Evolutionary conservation across 1,140 invertebrate genomes (phyloP).

Genomic region (Temnothorax longispinosus): DNA sequence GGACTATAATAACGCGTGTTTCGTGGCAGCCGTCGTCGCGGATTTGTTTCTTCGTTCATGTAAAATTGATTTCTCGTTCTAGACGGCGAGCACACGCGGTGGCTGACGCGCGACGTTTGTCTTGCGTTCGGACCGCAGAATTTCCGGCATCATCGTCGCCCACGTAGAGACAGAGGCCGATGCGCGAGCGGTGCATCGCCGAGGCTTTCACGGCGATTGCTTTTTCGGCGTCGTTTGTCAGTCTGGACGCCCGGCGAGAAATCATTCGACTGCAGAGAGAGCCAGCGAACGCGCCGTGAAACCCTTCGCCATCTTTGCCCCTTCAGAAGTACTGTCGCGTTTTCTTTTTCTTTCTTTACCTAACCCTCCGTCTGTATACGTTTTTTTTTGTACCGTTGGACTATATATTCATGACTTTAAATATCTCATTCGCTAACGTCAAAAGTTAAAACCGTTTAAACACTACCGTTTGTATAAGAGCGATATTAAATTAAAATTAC

Average conservation of each 20-base stretch:
- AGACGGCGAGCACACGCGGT: too few species aligned
- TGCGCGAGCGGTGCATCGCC: constrained; percentile 20
- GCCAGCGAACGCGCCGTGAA: neutral
- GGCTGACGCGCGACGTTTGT: constrained; percentile 22
- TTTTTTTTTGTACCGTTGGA: too few species aligned
- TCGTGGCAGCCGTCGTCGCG: neutral
- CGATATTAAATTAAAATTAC: constrained; percentile 16
- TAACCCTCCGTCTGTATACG: too few species aligned
- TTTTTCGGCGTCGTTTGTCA: constrained; percentile 72
- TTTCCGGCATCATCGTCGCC: constrained; percentile 49
- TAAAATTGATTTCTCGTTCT: constrained; percentile 31
- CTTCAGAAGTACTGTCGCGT: neutral
- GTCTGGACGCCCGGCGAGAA: constrained; percentile 66
- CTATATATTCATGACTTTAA: neutral
- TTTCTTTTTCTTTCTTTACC: neutral
- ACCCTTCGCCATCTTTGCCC: constrained; percentile 5
- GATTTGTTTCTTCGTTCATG: constrained; percentile 8
- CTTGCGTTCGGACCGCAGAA: constrained; percentile 47
- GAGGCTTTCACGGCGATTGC: constrained; percentile 79
- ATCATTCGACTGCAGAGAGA: constrained; percentile 66
- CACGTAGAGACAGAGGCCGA: constrained; percentile 32
- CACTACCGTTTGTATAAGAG: neutral
- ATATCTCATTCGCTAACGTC: neutral
- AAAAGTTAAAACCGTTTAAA: neutral
- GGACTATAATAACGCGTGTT: too few species aligned